Conservation (phyloP, 2,888 invertebrate genomes). For the Terebella lapidaria region DNA sequence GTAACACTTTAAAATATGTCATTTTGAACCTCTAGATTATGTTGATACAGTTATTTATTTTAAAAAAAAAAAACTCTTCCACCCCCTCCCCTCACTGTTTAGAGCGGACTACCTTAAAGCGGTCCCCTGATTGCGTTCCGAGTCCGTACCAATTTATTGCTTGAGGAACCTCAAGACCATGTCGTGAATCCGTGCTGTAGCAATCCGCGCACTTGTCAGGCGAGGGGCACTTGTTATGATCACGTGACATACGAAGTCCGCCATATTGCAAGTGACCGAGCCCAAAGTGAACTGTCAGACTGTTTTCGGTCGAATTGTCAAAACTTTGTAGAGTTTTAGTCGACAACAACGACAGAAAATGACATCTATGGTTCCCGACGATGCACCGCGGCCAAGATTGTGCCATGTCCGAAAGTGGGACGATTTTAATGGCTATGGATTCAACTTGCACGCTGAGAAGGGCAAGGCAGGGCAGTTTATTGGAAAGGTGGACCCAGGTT, state of each 20-base stretch:
- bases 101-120: too few relatives aligned
- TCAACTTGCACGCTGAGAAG: conserved; percentile 96
- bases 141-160: too few relatives aligned
- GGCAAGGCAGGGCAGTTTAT: conserved; percentile 91
- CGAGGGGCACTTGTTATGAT: conserved; percentile 2
- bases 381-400: conserved; percentile 59
- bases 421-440: conserved; percentile 96
- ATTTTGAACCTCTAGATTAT: too few relatives aligned
- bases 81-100: too few relatives aligned
- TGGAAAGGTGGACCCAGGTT: conserved; percentile 79
- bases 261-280: background rate
- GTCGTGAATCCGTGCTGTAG: too few relatives aligned
- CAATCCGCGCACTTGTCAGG: too few relatives aligned
- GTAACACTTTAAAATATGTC: too few relatives aligned
- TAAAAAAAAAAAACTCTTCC: too few relatives aligned
- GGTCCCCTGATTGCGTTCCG: too few relatives aligned
- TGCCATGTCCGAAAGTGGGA: conserved; percentile 82
- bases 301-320: background rate
- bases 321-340: too few relatives aligned
- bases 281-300: background rate
- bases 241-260: background rate
- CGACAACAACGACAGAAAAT: background rate
- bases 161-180: too few relatives aligned
- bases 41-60: too few relatives aligned
- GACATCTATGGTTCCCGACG: conserved; percentile 4